Conservation (phyloP, 2,888 invertebrate genomes). For the Lochmaea crataegi region DNA sequence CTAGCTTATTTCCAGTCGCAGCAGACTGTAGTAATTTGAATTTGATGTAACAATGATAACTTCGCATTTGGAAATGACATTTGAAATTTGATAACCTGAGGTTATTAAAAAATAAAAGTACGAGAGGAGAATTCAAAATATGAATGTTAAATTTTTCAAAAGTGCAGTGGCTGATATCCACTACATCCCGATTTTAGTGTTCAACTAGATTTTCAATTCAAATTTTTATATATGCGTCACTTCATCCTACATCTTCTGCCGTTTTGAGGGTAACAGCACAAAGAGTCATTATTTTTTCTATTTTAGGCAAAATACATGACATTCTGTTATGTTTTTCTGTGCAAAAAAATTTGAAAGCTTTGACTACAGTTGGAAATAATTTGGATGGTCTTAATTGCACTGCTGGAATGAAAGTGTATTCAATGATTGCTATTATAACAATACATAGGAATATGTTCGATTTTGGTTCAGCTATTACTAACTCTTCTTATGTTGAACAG, state of each 20-base stretch:
- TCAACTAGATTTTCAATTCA: too few relatives aligned
- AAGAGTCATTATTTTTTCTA: conserved; percentile 1
- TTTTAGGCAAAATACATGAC: conserved; percentile 52
- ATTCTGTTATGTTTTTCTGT: conserved; percentile 55
- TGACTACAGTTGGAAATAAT: conserved; percentile 47
- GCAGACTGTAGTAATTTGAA: too few relatives aligned
- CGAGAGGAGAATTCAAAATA: too few relatives aligned
- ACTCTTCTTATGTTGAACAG: conserved; percentile 55
- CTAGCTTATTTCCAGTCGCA: neutral
- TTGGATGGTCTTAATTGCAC: conserved; percentile 55
- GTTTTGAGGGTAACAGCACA: too few relatives aligned
- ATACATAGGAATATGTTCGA: conserved; percentile 58
- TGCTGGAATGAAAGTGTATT: conserved; percentile 57
- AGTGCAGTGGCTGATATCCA: too few relatives aligned
- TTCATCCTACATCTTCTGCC: too few relatives aligned
- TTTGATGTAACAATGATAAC: conserved; percentile 22
- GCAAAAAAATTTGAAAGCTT: conserved; percentile 53
- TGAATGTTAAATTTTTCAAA: too few relatives aligned
- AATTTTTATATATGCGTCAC: too few relatives aligned
- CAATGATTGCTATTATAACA: conserved; percentile 57
- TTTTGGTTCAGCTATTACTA: conserved; percentile 56
- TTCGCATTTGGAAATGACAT: neutral
- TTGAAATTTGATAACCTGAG: too few relatives aligned
- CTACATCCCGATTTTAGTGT: too few relatives aligned
- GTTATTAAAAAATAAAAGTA: too few relatives aligned